Conservation (phyloP, 2,113 vertebrate genomes). For the Prietella phreatophila region DNA sequence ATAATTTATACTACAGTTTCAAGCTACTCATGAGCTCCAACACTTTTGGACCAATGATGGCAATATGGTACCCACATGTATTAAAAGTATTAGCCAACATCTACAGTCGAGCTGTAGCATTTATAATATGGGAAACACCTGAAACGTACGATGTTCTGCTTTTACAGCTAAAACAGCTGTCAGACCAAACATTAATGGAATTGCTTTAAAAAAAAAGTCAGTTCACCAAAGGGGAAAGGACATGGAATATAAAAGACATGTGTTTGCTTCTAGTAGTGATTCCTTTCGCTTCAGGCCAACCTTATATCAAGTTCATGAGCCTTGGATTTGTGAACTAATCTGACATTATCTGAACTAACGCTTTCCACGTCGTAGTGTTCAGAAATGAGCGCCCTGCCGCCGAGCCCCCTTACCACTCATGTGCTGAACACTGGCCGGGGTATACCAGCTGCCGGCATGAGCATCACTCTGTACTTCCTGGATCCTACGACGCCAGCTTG, state of each 20-base stretch:
- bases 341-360: not conserved
- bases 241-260: not conserved
- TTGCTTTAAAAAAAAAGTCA: not conserved
- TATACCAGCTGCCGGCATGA: constrained; percentile 68
- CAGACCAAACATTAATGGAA: not conserved
- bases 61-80: not conserved
- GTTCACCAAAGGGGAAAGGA: not conserved
- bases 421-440: constrained; percentile 72
- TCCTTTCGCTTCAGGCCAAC: not conserved
- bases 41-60: too few relatives aligned
- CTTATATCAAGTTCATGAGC: not conserved
- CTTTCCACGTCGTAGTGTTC: constrained; percentile 47
- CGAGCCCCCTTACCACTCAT: constrained; percentile 72
- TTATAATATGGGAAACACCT: not conserved
- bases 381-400: constrained; percentile 58
- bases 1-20: too few relatives aligned
- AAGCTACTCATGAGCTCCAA: too few relatives aligned
- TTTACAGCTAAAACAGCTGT: not conserved
- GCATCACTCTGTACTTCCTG: constrained; percentile 64
- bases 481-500: constrained; percentile 60
- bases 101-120: not conserved
- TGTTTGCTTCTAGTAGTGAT: not conserved
- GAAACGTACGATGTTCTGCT: not conserved
- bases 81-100: not conserved
- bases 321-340: not conserved